Conservation (phyloP, 92 coral and sea anemone genomes). For the Epizoanthus fatuus region DNA sequence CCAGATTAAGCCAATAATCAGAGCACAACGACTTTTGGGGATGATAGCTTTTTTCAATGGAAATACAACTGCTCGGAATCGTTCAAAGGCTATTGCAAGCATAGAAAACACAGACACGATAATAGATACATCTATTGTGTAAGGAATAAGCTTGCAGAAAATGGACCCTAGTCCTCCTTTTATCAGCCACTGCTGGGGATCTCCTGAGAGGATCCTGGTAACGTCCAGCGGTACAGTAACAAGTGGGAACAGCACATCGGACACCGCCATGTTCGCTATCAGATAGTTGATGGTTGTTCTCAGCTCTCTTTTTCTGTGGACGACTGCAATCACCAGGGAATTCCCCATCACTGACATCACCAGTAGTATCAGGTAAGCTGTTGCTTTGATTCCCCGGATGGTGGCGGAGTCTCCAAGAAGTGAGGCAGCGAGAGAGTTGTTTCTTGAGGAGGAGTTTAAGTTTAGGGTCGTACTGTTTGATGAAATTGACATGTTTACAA, state of each 20-base stretch:
- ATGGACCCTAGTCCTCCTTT: not conserved
- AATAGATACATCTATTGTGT: not conserved
- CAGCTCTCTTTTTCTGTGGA: conserved; percentile 12
- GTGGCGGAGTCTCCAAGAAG: not conserved
- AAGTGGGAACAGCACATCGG: conserved; percentile 13
- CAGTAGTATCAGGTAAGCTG: not conserved
- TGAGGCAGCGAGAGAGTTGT: too few species aligned
- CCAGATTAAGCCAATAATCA: conserved; percentile 1
- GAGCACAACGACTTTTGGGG: not conserved
- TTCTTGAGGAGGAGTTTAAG: too few species aligned
- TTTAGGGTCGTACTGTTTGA: too few species aligned
- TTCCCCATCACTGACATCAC: conserved; percentile 6
- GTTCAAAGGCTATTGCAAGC: conserved; percentile 16
- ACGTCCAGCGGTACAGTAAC: conserved; percentile 7
- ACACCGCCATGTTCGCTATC: conserved; percentile 31
- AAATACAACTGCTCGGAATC: conserved; percentile 31
- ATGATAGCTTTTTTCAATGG: conserved; percentile 17
- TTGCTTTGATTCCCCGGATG: not conserved
- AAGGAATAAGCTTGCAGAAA: not conserved
- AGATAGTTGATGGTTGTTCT: conserved; percentile 17
- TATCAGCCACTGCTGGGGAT: not conserved
- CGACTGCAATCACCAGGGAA: conserved; percentile 10
- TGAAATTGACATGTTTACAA: too few species aligned
- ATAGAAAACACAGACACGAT: conserved; percentile 13
- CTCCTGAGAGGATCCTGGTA: not conserved